phyloP scores from a whole-genome alignment of 2,113 vertebrate genomes.

The Oxygymnocypris stewartii region DNA sequence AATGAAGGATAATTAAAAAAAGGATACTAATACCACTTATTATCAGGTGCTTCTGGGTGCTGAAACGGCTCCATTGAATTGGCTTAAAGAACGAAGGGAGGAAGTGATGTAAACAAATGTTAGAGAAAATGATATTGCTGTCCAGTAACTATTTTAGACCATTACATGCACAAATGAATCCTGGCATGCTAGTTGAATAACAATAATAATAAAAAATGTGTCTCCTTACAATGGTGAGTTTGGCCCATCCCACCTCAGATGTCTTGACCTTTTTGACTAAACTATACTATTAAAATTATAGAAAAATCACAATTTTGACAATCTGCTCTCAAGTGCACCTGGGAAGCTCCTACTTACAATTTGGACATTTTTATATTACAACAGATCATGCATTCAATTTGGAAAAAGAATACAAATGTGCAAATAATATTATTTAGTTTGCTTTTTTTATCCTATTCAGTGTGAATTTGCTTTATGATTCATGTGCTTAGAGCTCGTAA shows the following conservation, averaged over 20 bases:
- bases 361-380: neutral
- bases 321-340: neutral
- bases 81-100: neutral
- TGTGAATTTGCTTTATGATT: neutral
- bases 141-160: neutral
- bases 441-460: neutral
- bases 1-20: neutral
- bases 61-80: neutral
- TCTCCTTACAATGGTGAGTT: neutral
- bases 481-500: neutral
- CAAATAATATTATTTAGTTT: neutral
- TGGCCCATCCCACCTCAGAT: neutral
- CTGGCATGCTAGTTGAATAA: no score
- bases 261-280: neutral
- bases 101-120: neutral
- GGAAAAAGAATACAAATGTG: neutral
- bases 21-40: neutral
- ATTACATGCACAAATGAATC: neutral
- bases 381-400: neutral
- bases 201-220: no score
- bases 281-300: neutral
- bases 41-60: neutral
- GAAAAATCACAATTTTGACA: neutral
- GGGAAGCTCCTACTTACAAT: neutral
- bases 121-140: neutral